phyloP scores from a whole-genome alignment of 2,888 invertebrate species.

The Watsonalla cultraria region DNA sequence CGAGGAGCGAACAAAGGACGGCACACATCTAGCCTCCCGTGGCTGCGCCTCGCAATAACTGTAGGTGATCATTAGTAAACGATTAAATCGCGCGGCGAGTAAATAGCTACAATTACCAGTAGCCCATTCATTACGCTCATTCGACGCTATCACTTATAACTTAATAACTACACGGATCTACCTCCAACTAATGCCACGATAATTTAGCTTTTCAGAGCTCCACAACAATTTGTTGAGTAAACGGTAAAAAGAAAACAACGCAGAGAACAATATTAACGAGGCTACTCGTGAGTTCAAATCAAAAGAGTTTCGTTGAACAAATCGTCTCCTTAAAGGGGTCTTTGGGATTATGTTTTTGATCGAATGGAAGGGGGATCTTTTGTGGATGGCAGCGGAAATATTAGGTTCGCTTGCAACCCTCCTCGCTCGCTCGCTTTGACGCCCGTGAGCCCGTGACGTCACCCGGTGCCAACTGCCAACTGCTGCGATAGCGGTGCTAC shows the following conservation, averaged over 20 bases:
- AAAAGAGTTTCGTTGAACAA: conserved; percentile 46
- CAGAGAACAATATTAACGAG: conserved; percentile 24
- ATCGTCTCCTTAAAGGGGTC: conserved; percentile 52
- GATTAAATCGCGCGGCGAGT: background rate
- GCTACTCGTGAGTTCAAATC: conserved; percentile 20
- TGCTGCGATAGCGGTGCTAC: background rate
- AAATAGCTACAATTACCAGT: background rate
- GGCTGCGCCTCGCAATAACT: background rate
- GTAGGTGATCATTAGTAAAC: background rate
- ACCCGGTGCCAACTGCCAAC: background rate
- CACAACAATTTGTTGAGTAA: conserved; percentile 5
- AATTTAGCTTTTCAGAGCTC: background rate
- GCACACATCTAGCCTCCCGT: background rate
- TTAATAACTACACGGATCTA: background rate
- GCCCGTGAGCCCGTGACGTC: conserved; percentile 4
- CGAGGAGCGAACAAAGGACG: conserved; percentile 27
- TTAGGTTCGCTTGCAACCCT: conserved; percentile 23
- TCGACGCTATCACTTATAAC: background rate
- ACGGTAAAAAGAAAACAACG: conserved; percentile 17
- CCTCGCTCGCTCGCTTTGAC: conserved; percentile 22
- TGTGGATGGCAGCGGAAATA: conserved; percentile 60
- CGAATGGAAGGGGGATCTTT: conserved; percentile 60
- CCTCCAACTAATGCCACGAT: background rate
- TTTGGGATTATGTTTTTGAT: conserved; percentile 62
- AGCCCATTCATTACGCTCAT: background rate